Evolutionary conservation across 2,888 invertebrate species (phyloP).

Genomic region (Cantharis nigra): DNA sequence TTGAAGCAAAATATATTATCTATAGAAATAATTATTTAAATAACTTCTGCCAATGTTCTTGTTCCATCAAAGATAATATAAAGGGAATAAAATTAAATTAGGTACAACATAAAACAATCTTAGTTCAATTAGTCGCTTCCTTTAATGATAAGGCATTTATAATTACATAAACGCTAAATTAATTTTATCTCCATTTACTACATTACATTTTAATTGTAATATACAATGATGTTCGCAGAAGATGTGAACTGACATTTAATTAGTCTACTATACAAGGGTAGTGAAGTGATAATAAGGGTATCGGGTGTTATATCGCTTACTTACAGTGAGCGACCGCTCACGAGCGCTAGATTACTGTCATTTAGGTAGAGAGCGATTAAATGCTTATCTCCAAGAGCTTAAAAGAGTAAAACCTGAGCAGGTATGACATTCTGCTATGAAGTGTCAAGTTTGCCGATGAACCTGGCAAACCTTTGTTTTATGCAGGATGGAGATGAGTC

Average conservation of each 20-base stretch:
- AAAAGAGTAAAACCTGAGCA: no score
- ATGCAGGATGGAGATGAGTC: no score
- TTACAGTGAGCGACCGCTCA: neutral
- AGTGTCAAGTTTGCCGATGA: no score
- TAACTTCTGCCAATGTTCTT: neutral
- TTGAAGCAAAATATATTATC: neutral
- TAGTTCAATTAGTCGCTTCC: neutral
- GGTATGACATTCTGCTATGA: no score
- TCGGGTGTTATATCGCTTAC: neutral
- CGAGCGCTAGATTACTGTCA: neutral
- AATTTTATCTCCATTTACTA: constrained; percentile 4
- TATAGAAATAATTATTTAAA: neutral
- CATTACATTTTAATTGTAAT: constrained; percentile 1
- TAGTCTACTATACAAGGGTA: neutral
- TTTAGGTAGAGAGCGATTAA: neutral
- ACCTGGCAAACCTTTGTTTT: no score
- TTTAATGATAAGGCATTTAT: constrained; percentile 1
- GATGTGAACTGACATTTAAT: neutral
- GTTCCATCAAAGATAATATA: neutral
- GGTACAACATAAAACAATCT: neutral
- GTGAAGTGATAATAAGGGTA: neutral
- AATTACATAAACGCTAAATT: constrained; percentile 12
- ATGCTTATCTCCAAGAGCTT: no score
- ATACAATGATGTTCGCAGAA: neutral
- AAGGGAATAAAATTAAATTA: neutral